phyloP scores from a whole-genome alignment of 2,113 vertebrate genomes.

The Gymnarchus niloticus region DNA sequence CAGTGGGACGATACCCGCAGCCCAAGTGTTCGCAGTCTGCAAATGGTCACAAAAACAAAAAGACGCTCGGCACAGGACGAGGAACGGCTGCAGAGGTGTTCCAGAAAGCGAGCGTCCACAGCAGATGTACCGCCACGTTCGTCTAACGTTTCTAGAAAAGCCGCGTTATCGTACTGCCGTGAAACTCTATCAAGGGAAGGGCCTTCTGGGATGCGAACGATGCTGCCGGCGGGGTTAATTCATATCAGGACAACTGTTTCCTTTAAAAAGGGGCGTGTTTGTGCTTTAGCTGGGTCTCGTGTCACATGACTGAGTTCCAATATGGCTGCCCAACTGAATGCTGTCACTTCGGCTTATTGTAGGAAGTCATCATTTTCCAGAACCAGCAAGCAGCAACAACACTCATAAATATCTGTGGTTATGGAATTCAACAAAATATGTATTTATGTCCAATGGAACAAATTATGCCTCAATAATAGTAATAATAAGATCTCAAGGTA shows the following conservation, averaged over 20 bases:
- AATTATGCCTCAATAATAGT: neutral
- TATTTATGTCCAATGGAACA: neutral
- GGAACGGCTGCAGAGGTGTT: neutral
- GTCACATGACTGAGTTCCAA: neutral
- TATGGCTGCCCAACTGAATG: neutral
- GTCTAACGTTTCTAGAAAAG: neutral
- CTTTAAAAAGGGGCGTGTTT: neutral
- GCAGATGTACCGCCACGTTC: neutral
- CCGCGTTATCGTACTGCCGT: neutral
- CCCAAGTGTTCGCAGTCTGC: neutral
- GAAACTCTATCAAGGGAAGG: neutral
- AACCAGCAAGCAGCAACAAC: neutral
- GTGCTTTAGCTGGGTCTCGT: neutral
- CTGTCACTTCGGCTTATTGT: neutral
- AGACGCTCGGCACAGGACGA: no score
- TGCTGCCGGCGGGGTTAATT: neutral
- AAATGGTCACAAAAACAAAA: neutral
- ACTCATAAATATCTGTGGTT: neutral
- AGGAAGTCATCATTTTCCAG: neutral
- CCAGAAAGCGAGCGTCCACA: no score
- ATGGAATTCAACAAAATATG: neutral
- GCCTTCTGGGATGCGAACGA: neutral
- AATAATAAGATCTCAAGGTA: neutral
- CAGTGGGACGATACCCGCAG: neutral
- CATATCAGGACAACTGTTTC: constrained; percentile 9